phyloP scores from a whole-genome alignment of 2,113 vertebrate species.

The Dendrocopos noguchii region DNA sequence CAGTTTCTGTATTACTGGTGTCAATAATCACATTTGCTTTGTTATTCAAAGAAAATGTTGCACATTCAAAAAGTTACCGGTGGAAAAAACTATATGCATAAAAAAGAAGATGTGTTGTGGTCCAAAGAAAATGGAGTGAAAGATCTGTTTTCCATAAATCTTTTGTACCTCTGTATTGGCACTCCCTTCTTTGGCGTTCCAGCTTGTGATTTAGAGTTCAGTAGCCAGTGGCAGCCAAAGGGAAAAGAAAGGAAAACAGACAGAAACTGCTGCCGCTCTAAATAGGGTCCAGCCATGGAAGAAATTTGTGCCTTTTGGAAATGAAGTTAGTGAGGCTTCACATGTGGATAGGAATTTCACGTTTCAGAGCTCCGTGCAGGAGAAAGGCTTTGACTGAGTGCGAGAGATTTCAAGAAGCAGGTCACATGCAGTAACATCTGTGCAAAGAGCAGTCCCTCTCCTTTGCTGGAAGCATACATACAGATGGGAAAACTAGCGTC shows the following conservation, averaged over 20 bases:
- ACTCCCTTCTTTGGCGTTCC: neutral
- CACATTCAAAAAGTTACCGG: neutral
- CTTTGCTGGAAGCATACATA: neutral
- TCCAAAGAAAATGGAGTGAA: neutral
- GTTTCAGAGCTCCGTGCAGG: neutral
- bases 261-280: neutral
- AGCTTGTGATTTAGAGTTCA: constrained; percentile 7
- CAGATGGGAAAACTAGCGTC: neutral
- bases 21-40: neutral
- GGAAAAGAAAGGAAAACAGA: neutral
- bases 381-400: neutral
- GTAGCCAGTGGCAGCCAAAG: neutral
- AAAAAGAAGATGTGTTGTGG: neutral
- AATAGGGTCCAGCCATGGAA: neutral
- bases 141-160: neutral
- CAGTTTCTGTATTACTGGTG: neutral
- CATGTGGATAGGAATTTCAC: neutral
- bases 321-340: neutral
- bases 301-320: neutral
- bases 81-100: neutral
- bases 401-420: neutral
- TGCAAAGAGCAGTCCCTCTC: neutral
- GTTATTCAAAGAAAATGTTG: neutral
- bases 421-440: neutral
- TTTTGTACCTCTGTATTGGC: neutral